Evolutionary conservation across 2,888 invertebrate genomes (phyloP), one percentile per base, ranked within the genome.

Genomic region (Stenoptilia bipunctidactyla): DNA sequence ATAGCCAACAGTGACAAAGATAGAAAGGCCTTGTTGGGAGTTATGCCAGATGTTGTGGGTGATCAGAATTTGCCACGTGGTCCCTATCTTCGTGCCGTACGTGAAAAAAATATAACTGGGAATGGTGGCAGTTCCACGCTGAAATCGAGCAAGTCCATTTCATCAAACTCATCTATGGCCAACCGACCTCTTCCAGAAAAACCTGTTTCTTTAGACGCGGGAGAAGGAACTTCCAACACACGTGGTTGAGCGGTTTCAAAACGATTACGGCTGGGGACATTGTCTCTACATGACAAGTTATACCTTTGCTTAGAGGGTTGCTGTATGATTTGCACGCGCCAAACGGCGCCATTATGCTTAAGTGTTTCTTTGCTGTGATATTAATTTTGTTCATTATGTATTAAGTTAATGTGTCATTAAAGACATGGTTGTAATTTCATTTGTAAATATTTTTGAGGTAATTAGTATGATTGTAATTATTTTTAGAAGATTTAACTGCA

Each of bases 151-250:
- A 65, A 61, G 45, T 66, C 67, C 1, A 65, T 58, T 8, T 46
- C 63, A 8, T 82, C 86, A 1, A 77, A 75, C 25, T 69, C 75
- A n/a, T 73, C 79, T 1, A 90, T 90, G 89, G 80, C 88, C 15
- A 88, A 89, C 53, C 79, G 90, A 47, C 90, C 90, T n/a, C 68
- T 91, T 27, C 90, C 90, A 1, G 87, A 87, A 45, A 89, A 89
- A 58, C 90, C 90, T 13, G 67, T 45, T 20, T 42, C 47, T 15
- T 38, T 58, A 34, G 75, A 77, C 50, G 62, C 69, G 2, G 77
- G 71, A n/a, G 79, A 75, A 40, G 79, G 77, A 1, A 66, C 77
- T 1, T 79, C 86, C 40, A 73, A 56, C 36, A 59, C 59, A 42
- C 56, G 53, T 15, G 65, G 56, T 44, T 75, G 69, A 73, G 52